Percentiles rank a stretch among this genome's conserved stretches.
phyloP scores from a whole-genome alignment of 2,888 invertebrate genomes.

The Oxytorus armatus region DNA sequence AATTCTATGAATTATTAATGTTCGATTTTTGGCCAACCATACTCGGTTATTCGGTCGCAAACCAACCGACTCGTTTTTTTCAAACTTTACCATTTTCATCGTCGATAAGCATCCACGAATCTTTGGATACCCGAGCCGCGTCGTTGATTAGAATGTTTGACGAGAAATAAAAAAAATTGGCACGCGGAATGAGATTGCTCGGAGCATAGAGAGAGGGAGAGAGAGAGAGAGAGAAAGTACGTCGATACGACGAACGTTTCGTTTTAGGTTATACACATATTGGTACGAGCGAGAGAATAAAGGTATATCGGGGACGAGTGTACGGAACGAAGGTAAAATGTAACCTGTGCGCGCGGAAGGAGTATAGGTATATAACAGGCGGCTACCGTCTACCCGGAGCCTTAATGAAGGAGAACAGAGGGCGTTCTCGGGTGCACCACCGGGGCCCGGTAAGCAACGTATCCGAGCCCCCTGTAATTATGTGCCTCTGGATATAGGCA shows the following conservation, averaged over 20 bases:
- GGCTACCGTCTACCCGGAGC: slow-evolving; percentile 80
- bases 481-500: slow-evolving; percentile 69
- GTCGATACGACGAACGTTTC: slow-evolving; percentile 59
- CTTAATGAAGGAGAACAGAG: slow-evolving; percentile 83
- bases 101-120: too few relatives aligned
- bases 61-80: too few relatives aligned
- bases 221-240: slow-evolving; percentile 29
- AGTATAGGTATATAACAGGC: slow-evolving; percentile 77
- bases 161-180: background rate
- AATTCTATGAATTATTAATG: too few relatives aligned
- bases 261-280: slow-evolving; percentile 24
- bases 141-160: slow-evolving; percentile 17
- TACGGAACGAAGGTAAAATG: slow-evolving; percentile 66
- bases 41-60: too few relatives aligned
- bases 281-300: slow-evolving; percentile 25
- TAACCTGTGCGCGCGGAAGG: slow-evolving; percentile 50
- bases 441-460: slow-evolving; percentile 81
- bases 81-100: too few relatives aligned
- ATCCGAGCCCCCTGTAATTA: slow-evolving; percentile 83
- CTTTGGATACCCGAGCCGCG: background rate
- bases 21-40: too few relatives aligned
- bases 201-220: slow-evolving; percentile 23
- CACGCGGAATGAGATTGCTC: slow-evolving; percentile 20
- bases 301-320: slow-evolving; percentile 46
- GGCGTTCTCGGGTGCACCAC: slow-evolving; percentile 83